These are phyloP conservation scores for Phyllotis vaccarum DNA, from an alignment of 2,797 vertebrate species.

Conservation along the genomic window DNA sequence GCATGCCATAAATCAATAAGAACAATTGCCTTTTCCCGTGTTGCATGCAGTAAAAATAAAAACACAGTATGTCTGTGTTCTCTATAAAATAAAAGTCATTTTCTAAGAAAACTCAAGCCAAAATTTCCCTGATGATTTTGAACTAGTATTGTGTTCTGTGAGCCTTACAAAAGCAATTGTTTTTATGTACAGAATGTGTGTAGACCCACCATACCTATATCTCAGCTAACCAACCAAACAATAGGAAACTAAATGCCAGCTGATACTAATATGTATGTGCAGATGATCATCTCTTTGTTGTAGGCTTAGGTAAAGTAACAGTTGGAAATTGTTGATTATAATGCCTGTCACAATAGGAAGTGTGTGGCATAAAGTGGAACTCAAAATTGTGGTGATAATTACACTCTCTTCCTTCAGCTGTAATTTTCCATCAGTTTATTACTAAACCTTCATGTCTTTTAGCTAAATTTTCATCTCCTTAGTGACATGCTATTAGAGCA, in stretches of 20 bases:
- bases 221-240: neutral
- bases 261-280: neutral
- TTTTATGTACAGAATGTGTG: neutral
- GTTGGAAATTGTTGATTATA: neutral
- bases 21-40: neutral
- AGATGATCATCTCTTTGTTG: neutral
- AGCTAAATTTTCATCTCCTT: neutral
- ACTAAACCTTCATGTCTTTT: neutral
- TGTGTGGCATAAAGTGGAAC: rapidly evolving
- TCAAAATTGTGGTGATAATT: neutral
- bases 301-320: neutral
- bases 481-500: neutral
- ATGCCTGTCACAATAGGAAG: neutral
- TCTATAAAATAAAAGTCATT: neutral
- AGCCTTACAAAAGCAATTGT: neutral
- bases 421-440: neutral
- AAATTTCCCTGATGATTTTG: neutral
- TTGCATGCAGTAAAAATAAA: neutral
- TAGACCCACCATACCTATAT: neutral
- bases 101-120: neutral
- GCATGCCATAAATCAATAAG: neutral
- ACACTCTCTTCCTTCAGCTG: rapidly evolving
- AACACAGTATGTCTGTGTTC: neutral
- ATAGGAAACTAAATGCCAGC: neutral
- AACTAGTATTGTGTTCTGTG: neutral